Evolutionary conservation across 2,888 invertebrate species (phyloP).

Genomic region (Drosophila pseudotakahashii): DNA sequence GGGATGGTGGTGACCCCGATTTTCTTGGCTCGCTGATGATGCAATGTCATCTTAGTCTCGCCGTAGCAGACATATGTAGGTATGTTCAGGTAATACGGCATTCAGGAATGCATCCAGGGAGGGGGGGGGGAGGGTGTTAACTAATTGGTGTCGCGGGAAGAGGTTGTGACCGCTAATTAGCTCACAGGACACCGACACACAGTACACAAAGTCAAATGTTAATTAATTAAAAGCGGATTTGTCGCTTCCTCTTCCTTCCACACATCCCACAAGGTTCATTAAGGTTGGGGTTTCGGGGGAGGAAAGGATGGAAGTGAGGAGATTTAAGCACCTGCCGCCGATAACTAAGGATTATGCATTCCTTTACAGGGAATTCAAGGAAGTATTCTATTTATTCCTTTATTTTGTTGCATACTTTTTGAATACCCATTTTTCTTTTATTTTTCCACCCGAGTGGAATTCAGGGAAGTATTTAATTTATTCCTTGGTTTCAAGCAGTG

Average conservation of each 20-base stretch:
- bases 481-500: too few relatives aligned
- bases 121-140: too few relatives aligned
- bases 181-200: constrained; percentile 13
- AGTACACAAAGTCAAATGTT: constrained; percentile 38
- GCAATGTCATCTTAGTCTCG: not conserved
- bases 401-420: too few relatives aligned
- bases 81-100: too few relatives aligned
- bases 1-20: too few relatives aligned
- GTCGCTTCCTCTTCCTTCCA: not conserved
- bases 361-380: too few relatives aligned
- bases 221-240: constrained; percentile 67
- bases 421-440: too few relatives aligned
- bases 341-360: too few relatives aligned
- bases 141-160: not conserved
- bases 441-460: too few relatives aligned
- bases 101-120: too few relatives aligned
- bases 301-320: not conserved
- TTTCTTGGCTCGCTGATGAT: not conserved
- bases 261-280: not conserved
- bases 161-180: constrained; percentile 52
- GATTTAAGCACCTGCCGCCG: not conserved
- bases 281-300: not conserved
- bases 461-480: too few relatives aligned
- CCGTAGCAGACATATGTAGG: not conserved
- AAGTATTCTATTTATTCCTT: too few relatives aligned